phyloP scores from a whole-genome alignment of 2,113 vertebrate species.

The Pimephales promelas region DNA sequence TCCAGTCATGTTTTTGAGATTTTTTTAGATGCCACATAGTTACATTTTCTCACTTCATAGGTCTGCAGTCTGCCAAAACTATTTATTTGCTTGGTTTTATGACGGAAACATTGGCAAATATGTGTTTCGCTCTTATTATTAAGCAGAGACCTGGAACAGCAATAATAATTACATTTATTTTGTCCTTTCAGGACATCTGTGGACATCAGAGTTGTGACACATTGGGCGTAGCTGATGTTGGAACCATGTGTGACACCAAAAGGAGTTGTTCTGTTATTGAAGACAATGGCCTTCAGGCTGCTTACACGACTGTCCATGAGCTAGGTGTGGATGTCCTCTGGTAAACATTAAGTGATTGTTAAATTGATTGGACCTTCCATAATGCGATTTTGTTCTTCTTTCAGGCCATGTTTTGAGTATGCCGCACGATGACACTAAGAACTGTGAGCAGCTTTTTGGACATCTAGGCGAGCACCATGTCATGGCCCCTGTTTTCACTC shows the following conservation, averaged over 20 bases:
- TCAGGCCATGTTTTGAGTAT: constrained; percentile 97
- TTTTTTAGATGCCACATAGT: constrained; percentile 52
- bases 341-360: neutral
- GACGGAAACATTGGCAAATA: constrained; percentile 62
- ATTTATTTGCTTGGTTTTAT: constrained; percentile 65
- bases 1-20: constrained; percentile 46
- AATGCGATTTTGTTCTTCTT: neutral
- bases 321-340: constrained; percentile 80
- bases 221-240: constrained; percentile 94
- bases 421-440: constrained; percentile 96
- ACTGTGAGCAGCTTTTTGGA: constrained; percentile 92
- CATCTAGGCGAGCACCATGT: constrained; percentile 91
- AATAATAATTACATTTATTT: neutral
- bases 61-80: constrained; percentile 43
- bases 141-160: constrained; percentile 4
- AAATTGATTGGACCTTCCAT: neutral
- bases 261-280: constrained; percentile 97
- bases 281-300: constrained; percentile 92
- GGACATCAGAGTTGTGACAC: constrained; percentile 98
- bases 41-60: constrained; percentile 54
- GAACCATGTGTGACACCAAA: constrained; percentile 97
- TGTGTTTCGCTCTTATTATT: constrained; percentile 46
- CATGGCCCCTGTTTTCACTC: constrained; percentile 97
- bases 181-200: constrained; percentile 85
- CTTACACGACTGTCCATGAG: constrained; percentile 95